A percentile compares a stretch with the other conserved stretches of the same genome.
phyloP scores from a whole-genome alignment of 2,797 vertebrate species.

The Pseudomugil tenellus region DNA sequence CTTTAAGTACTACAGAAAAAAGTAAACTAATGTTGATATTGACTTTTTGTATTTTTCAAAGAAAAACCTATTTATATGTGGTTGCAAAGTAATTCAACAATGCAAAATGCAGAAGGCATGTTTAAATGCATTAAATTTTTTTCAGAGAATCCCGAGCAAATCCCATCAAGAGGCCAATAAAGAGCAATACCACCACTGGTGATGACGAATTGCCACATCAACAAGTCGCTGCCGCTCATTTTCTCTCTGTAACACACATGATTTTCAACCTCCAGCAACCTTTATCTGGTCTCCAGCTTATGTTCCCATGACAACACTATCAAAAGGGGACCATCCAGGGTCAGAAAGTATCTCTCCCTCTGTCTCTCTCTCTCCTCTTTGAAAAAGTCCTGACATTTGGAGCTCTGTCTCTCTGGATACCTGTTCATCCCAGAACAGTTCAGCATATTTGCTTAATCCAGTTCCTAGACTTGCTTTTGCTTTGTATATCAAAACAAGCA shows the following conservation, averaged over 20 bases:
- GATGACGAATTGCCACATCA: constrained; percentile 13
- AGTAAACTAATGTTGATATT: neutral
- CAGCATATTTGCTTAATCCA: constrained; percentile 28
- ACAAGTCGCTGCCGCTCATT: constrained; percentile 18
- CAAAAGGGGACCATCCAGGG: constrained; percentile 68
- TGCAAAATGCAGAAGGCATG: neutral
- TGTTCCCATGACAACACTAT: constrained; percentile 83
- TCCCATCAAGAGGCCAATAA: neutral
- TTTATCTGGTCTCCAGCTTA: constrained; percentile 66
- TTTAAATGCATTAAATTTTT: neutral
- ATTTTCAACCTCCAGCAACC: constrained; percentile 63
- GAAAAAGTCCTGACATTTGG: constrained; percentile 71
- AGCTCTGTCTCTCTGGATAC: constrained; percentile 60
- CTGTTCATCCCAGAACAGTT: constrained; percentile 38
- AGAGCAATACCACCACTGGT: neutral
- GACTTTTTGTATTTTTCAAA: neutral
- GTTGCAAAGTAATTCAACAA: neutral
- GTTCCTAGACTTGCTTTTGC: constrained; percentile 18
- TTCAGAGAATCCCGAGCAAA: neutral
- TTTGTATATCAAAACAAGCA: neutral
- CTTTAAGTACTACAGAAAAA: no score
- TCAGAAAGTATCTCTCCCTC: constrained; percentile 61
- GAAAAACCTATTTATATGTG: neutral
- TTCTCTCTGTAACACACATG: constrained; percentile 19
- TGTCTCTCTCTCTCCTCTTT: constrained; percentile 32